Evolutionary conservation across 2,888 invertebrate genomes (phyloP).

Genomic region (Spicauda simplicius): DNA sequence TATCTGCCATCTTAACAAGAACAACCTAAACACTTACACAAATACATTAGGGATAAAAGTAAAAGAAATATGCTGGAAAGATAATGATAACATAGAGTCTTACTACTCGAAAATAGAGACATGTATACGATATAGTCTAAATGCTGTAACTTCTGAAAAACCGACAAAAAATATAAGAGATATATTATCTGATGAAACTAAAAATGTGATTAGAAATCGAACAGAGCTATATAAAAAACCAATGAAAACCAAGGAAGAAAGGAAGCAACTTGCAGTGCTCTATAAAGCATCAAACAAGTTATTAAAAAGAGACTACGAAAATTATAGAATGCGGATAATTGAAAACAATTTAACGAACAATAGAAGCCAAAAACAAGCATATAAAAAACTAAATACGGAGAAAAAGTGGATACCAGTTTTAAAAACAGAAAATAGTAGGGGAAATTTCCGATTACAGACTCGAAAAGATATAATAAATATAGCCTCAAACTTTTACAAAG

Average conservation of each 20-base stretch:
- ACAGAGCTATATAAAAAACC: background rate
- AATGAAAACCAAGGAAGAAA: background rate
- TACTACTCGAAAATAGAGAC: conserved; percentile 6
- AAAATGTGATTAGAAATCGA: background rate
- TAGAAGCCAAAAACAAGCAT: conserved; percentile 22
- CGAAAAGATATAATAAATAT: conserved; percentile 14
- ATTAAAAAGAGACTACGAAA: background rate
- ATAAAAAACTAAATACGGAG: conserved; percentile 24
- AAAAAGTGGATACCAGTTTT: conserved; percentile 29
- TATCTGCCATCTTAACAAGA: too few relatives aligned
- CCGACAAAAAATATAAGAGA: background rate
- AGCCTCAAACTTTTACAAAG: conserved; percentile 42
- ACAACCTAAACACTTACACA: background rate
- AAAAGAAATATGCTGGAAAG: background rate
- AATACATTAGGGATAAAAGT: background rate
- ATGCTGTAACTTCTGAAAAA: background rate
- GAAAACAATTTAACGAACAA: conserved; percentile 8
- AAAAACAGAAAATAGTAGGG: conserved; percentile 31
- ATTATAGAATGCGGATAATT: conserved; percentile 9
- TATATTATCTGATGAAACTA: background rate
- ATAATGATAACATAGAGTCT: background rate
- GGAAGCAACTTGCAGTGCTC: background rate
- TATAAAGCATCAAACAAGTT: background rate
- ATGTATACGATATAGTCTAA: background rate
- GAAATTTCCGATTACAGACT: background rate